These are phyloP conservation scores for Drosophila novamexicana DNA, from an alignment of 1,140 invertebrate genomes.

Conservation along the genomic window DNA sequence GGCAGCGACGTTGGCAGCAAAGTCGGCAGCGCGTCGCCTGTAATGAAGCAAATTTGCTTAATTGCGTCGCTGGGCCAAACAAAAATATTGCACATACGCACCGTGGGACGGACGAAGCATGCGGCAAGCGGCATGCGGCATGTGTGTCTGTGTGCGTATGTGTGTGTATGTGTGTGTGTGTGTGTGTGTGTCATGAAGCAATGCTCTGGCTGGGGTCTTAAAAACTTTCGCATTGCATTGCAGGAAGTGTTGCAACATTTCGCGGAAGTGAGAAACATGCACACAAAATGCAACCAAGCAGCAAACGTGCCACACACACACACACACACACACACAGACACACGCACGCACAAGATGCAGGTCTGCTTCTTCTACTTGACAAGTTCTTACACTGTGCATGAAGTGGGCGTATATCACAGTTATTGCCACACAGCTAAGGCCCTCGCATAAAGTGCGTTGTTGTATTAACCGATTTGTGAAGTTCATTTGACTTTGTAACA, in stretches of 20 bases:
- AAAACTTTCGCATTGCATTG: constrained; percentile 51
- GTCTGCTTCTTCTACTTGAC: constrained; percentile 1
- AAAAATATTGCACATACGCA: constrained; percentile 57
- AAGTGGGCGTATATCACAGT: constrained; percentile 3
- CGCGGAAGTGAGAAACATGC: constrained; percentile 56
- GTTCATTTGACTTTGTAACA: constrained; percentile 39
- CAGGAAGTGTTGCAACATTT: constrained; percentile 60
- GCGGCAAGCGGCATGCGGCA: constrained; percentile 2
- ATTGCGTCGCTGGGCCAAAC: constrained; percentile 55
- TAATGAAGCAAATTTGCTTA: constrained; percentile 67
- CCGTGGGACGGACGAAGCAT: background rate
- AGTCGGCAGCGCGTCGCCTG: constrained; percentile 29
- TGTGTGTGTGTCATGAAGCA: background rate
- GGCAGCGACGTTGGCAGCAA: constrained; percentile 6
- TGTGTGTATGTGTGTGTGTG: background rate
- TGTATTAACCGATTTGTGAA: constrained; percentile 49
- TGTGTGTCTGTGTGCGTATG: too few relatives aligned
- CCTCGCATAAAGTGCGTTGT: constrained; percentile 43
- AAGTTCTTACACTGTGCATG: background rate
- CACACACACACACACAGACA: constrained; percentile 9
- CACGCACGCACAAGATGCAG: constrained; percentile 3
- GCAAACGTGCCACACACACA: constrained; percentile 42
- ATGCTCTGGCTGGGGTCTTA: constrained; percentile 4
- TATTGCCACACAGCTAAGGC: constrained; percentile 7
- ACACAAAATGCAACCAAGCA: constrained; percentile 55